Evolutionary conservation across 2,113 vertebrate genomes (phyloP).

Genomic region (Myrmecophaga tridactyla): DNA sequence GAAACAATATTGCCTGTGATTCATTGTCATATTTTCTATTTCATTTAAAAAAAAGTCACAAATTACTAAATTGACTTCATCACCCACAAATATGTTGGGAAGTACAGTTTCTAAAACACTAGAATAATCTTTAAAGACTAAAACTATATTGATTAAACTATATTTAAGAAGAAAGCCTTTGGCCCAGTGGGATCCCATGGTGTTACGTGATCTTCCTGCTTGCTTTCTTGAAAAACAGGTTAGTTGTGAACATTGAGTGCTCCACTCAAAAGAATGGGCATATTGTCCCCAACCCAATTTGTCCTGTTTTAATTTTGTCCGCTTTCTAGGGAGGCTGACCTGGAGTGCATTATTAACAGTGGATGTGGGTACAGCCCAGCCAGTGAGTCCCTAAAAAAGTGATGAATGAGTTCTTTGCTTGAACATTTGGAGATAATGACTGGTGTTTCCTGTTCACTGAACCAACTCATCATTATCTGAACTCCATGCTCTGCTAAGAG

Average conservation of each 20-base stretch:
- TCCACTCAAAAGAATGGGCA: neutral
- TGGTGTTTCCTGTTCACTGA: neutral
- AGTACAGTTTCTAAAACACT: neutral
- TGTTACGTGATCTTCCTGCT: neutral
- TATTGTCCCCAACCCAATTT: neutral
- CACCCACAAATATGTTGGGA: neutral
- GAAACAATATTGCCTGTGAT: neutral
- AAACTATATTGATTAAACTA: neutral
- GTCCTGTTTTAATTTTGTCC: neutral
- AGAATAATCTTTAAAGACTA: neutral
- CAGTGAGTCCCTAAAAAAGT: neutral
- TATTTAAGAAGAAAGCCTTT: neutral
- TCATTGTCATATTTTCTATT: neutral
- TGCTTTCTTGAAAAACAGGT: neutral
- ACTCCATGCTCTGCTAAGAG: neutral
- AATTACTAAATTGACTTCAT: neutral
- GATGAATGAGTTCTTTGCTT: neutral
- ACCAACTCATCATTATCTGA: neutral
- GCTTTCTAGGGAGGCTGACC: neutral
- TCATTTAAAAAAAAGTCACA: neutral
- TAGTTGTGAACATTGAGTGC: neutral
- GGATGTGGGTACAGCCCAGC: neutral
- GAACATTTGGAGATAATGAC: neutral
- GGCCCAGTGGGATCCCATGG: neutral
- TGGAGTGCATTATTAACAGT: neutral